Conservation (phyloP, 2,888 invertebrate genomes). For the Auanema freiburgensis region DNA sequence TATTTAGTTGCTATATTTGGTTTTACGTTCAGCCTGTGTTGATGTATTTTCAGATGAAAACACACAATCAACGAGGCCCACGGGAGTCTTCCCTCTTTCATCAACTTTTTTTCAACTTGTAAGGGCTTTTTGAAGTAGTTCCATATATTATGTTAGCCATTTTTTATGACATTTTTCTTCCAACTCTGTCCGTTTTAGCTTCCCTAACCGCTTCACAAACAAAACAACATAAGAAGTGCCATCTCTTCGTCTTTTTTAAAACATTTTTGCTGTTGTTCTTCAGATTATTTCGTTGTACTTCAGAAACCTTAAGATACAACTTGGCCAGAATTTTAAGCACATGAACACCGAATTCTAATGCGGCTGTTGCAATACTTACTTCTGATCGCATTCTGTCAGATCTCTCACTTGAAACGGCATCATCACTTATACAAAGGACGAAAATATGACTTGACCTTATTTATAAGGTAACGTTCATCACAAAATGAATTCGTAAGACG, state of each 20-base stretch:
- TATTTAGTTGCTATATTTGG: no score
- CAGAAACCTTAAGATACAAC: neutral
- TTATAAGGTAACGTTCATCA: constrained; percentile 45
- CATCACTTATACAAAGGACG: constrained; percentile 44
- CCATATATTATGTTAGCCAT: no score
- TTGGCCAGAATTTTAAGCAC: neutral
- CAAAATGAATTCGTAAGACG: neutral
- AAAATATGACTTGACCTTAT: constrained; percentile 59
- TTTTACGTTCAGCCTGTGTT: no score
- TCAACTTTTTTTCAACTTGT: no score
- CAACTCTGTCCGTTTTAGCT: neutral
- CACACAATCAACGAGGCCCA: no score
- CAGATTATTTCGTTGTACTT: neutral
- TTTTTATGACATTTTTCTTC: no score
- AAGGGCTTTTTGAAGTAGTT: no score
- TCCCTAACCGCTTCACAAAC: constrained; percentile 1
- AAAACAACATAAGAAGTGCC: neutral
- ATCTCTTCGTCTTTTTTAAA: neutral
- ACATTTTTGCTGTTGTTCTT: neutral
- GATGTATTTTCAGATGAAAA: no score
- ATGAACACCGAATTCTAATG: constrained; percentile 12
- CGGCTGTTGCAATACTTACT: constrained; percentile 20
- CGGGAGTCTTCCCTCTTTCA: no score
- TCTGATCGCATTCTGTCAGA: constrained; percentile 14
- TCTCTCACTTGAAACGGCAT: constrained; percentile 10